Conservation (phyloP, 1,140 invertebrate genomes). For the Camponotus vicinus region DNA sequence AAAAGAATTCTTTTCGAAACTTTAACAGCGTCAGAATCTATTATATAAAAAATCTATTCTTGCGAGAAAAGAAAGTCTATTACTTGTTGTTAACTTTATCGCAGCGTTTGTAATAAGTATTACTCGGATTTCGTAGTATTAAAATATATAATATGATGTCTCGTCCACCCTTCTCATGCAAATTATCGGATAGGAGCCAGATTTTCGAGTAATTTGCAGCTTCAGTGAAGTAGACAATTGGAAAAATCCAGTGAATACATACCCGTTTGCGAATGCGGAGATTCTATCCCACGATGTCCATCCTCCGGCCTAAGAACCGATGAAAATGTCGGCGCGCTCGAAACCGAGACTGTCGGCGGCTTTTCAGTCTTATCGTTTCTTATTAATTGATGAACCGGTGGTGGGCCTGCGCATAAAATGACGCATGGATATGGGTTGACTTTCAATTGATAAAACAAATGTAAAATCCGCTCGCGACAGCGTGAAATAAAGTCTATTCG, state of each 20-base stretch:
- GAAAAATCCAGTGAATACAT: slow-evolving; percentile 66
- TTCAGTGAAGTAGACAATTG: not conserved
- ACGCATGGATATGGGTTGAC: not conserved
- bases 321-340: slow-evolving; percentile 84
- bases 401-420: slow-evolving; percentile 79
- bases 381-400: slow-evolving; percentile 85
- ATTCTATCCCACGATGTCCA: slow-evolving; percentile 84
- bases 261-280: slow-evolving; percentile 86
- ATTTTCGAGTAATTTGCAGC: slow-evolving; percentile 30
- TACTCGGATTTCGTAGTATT: slow-evolving; percentile 7
- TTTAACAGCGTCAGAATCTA: not conserved
- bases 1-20: not conserved
- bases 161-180: slow-evolving; percentile 7
- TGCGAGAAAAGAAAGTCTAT: not conserved
- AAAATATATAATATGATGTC: slow-evolving; percentile 3
- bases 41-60: not conserved
- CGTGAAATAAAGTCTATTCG: too few relatives aligned
- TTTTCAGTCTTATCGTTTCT: slow-evolving; percentile 87
- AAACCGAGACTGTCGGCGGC: slow-evolving; percentile 84
- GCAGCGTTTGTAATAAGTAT: not conserved
- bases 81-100: not conserved
- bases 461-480: too few relatives aligned
- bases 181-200: not conserved
- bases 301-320: slow-evolving; percentile 85
- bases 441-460: not conserved